These are phyloP conservation scores for Toxostoma redivivum DNA, from an alignment of 2,113 vertebrate species.

Conservation along the genomic window DNA sequence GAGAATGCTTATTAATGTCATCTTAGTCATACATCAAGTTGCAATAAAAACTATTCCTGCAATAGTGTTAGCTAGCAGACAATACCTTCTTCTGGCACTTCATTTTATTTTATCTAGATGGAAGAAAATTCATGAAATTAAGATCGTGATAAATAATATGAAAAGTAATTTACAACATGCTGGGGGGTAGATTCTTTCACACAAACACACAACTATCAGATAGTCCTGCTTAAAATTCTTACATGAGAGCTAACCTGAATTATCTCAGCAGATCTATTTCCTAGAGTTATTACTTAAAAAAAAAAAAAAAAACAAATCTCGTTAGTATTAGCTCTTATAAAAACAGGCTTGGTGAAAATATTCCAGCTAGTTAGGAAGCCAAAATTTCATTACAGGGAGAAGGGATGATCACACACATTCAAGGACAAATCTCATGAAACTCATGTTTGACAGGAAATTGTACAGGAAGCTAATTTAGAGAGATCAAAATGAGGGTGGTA, in stretches of 20 bases:
- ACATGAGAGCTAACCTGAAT: background rate
- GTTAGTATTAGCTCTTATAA: constrained; percentile 10
- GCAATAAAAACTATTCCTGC: background rate
- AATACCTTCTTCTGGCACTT: background rate
- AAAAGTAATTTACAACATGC: background rate
- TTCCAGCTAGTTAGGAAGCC: constrained; percentile 43
- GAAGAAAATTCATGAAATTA: background rate
- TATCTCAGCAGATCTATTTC: background rate
- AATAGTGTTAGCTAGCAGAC: background rate
- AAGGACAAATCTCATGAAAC: constrained; percentile 69
- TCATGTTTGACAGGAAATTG: constrained; percentile 69
- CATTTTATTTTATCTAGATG: background rate
- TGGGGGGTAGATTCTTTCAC: background rate
- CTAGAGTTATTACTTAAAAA: background rate
- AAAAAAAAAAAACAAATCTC: background rate
- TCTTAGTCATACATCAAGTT: background rate
- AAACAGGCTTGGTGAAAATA: constrained; percentile 17
- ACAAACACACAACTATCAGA: background rate
- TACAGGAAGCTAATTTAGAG: constrained; percentile 68
- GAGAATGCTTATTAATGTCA: background rate
- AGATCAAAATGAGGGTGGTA: constrained; percentile 70
- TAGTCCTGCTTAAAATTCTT: background rate
- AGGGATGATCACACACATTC: constrained; percentile 42
- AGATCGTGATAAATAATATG: background rate
- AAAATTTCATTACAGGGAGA: constrained; percentile 20